These are phyloP conservation scores for Cebus imitator DNA, from an alignment of 2,113 vertebrate species.

Conservation along the genomic window DNA sequence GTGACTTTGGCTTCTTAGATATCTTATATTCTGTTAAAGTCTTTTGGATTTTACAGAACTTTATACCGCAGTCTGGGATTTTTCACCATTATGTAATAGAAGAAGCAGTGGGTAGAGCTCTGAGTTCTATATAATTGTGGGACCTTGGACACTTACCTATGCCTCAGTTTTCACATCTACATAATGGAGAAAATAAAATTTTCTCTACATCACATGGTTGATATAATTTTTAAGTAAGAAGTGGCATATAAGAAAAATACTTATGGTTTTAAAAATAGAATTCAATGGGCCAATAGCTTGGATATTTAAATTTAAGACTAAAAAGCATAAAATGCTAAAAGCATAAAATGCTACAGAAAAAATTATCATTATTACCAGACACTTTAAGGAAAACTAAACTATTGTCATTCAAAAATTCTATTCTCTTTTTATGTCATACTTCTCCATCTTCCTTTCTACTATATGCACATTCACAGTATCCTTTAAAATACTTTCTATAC, in stretches of 20 bases:
- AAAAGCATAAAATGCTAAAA: neutral
- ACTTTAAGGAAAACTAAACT: constrained; percentile 28
- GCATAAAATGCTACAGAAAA: neutral
- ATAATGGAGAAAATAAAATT: constrained; percentile 26
- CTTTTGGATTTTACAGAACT: neutral
- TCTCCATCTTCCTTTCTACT: constrained; percentile 37
- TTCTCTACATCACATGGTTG: neutral
- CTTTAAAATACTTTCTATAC: constrained; percentile 1
- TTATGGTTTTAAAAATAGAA: constrained; percentile 36
- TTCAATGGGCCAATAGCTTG: neutral
- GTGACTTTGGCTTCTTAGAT: constrained; percentile 42
- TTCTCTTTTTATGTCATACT: neutral
- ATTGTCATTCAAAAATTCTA: neutral
- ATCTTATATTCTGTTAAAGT: constrained; percentile 35
- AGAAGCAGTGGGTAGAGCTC: neutral
- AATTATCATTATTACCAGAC: neutral
- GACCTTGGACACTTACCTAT: neutral
- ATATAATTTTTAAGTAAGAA: constrained; percentile 3
- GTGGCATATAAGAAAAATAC: neutral
- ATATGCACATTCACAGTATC: neutral
- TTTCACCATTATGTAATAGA: neutral
- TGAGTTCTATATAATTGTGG: neutral
- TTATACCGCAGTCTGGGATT: constrained; percentile 22
- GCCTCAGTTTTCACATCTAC: constrained; percentile 17
- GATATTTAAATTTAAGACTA: constrained; percentile 45